Evolutionary conservation across 53 echinoderm and acorn worm genomes (phyloP).

Genomic region (Echinometra lucunter): DNA sequence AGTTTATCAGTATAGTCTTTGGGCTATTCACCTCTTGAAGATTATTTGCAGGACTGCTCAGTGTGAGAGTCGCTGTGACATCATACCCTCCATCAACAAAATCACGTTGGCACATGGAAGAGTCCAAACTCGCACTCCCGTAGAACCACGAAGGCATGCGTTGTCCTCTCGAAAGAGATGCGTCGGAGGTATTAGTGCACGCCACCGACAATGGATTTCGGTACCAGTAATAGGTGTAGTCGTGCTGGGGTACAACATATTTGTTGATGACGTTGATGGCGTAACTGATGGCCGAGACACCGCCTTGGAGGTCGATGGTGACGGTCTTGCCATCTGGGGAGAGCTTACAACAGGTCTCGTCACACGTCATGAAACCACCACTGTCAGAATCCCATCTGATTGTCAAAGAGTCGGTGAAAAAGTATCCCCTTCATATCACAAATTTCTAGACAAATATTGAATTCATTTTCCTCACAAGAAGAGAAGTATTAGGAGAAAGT

Average conservation of each 20-base stretch:
- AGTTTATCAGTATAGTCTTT: no score
- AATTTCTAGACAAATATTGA: no score
- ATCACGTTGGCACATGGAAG: slow-evolving; percentile 36
- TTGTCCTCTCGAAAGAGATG: slow-evolving; percentile 47
- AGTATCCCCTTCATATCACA: not conserved
- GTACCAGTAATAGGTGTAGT: slow-evolving; percentile 81
- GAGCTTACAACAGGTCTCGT: slow-evolving; percentile 69
- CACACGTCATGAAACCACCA: slow-evolving; percentile 79
- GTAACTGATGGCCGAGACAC: slow-evolving; percentile 69
- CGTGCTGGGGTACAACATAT: slow-evolving; percentile 80
- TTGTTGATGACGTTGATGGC: slow-evolving; percentile 82
- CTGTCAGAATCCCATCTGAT: slow-evolving; percentile 69
- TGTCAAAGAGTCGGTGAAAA: not conserved
- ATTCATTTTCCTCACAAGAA: no score
- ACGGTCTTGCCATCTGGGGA: slow-evolving; percentile 73
- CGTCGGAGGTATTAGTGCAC: slow-evolving; percentile 46
- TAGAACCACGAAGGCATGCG: slow-evolving; percentile 87
- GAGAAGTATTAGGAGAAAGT: no score
- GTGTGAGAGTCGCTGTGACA: slow-evolving; percentile 18
- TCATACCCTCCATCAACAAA: not conserved
- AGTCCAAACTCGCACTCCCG: slow-evolving; percentile 66
- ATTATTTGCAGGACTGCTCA: slow-evolving; percentile 25
- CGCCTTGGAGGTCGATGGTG: slow-evolving; percentile 71
- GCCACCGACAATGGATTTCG: slow-evolving; percentile 61
- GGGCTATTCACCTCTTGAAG: slow-evolving; percentile 22